Evolutionary conservation across 2,113 vertebrate genomes (phyloP).

Genomic region (Pedetes capensis): DNA sequence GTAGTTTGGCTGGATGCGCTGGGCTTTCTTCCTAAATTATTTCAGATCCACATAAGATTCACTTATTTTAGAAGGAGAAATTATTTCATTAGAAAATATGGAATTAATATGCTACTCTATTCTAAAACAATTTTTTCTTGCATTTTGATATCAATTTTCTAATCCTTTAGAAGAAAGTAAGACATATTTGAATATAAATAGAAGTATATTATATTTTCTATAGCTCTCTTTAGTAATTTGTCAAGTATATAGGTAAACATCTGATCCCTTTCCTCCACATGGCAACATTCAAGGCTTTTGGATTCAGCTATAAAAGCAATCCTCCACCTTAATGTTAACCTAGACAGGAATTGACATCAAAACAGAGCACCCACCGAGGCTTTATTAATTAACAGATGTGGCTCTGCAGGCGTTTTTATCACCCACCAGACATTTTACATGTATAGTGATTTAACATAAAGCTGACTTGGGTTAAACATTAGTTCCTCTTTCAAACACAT

Average conservation of each 20-base stretch:
- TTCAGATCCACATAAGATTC: slow-evolving; percentile 1
- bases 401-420: slow-evolving; percentile 11
- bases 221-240: background rate
- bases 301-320: slow-evolving; percentile 14
- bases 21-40: background rate
- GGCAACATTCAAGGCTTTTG: background rate
- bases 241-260: background rate
- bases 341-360: background rate
- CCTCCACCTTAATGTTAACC: background rate
- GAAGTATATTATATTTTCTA: background rate
- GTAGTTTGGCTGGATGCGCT: background rate
- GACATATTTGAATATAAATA: background rate
- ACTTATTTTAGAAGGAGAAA: slow-evolving; percentile 22
- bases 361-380: background rate
- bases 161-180: background rate
- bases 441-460: background rate
- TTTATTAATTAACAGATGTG: slow-evolving; percentile 30
- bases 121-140: background rate
- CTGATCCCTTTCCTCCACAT: background rate
- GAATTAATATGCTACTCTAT: background rate
- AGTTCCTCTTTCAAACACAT: background rate
- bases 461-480: background rate
- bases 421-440: background rate
- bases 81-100: slow-evolving; percentile 1
- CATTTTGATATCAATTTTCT: background rate